phyloP scores from a whole-genome alignment of 2,797 vertebrate species.

The Cynopterus sphinx region DNA sequence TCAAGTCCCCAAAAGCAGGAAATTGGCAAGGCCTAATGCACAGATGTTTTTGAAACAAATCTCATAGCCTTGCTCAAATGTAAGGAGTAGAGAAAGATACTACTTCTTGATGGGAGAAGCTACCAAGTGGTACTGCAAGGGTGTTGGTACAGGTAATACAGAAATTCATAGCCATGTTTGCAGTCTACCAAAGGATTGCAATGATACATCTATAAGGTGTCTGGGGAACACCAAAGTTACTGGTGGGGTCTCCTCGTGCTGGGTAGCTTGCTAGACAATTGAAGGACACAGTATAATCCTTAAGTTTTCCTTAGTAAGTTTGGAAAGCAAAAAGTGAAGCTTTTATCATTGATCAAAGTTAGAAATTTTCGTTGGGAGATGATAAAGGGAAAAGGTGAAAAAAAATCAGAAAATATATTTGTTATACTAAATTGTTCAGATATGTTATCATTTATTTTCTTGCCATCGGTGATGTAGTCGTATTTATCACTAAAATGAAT shows the following conservation, averaged over 20 bases:
- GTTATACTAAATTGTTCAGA: background rate
- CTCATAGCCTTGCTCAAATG: background rate
- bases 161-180: background rate
- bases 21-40: background rate
- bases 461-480: background rate
- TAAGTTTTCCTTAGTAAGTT: background rate
- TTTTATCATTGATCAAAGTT: constrained; percentile 10
- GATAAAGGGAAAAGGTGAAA: background rate
- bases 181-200: background rate
- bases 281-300: background rate
- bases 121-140: background rate
- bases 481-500: background rate
- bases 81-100: background rate
- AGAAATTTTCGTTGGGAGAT: background rate
- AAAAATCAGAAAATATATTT: background rate
- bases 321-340: background rate
- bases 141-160: background rate
- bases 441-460: background rate
- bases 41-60: background rate
- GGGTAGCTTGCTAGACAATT: background rate
- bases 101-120: background rate
- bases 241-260: background rate
- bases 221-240: background rate
- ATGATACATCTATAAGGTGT: background rate
- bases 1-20: background rate